A percentile compares a stretch with the other conserved stretches of the same genome.
phyloP scores from a whole-genome alignment of 2,113 vertebrate genomes.

The Ammodytes marinus region DNA sequence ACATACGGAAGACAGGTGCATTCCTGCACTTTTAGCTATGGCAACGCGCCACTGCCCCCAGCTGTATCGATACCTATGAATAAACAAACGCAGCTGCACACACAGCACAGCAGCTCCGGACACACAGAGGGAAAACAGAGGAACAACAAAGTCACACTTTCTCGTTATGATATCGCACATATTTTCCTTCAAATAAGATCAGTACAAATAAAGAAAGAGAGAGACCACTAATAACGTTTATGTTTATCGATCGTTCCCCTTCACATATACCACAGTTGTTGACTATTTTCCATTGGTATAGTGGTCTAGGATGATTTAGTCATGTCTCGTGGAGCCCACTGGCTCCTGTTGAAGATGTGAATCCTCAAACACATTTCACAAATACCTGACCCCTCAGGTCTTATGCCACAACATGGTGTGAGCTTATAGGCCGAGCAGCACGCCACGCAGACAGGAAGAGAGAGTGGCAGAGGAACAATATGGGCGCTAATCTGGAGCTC shows the following conservation, averaged over 20 bases:
- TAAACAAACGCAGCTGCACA: conserved; percentile 69
- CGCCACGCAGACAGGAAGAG: conserved; percentile 23
- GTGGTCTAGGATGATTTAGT: not conserved
- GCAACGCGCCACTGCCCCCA: conserved; percentile 55
- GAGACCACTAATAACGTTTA: not conserved
- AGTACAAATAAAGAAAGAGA: not conserved
- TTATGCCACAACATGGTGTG: conserved; percentile 16
- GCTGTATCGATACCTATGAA: conserved; percentile 75
- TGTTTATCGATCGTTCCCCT: not conserved
- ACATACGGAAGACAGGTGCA: conserved; percentile 58
- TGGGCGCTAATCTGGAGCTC: conserved; percentile 39
- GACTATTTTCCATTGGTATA: not conserved
- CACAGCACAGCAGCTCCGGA: conserved; percentile 52
- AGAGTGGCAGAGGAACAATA: conserved; percentile 22
- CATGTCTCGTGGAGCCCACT: not conserved
- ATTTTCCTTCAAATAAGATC: conserved; percentile 4
- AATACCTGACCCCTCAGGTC: not conserved
- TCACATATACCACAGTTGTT: not conserved
- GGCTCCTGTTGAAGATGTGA: not conserved
- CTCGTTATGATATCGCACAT: not conserved
- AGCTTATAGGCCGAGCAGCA: not conserved
- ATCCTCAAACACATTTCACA: not conserved
- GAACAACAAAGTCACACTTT: conserved; percentile 1
- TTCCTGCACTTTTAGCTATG: conserved; percentile 65
- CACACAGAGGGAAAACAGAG: conserved; percentile 13